phyloP scores from a whole-genome alignment of 2,113 vertebrate genomes.

The Diphyllodes magnificus region DNA sequence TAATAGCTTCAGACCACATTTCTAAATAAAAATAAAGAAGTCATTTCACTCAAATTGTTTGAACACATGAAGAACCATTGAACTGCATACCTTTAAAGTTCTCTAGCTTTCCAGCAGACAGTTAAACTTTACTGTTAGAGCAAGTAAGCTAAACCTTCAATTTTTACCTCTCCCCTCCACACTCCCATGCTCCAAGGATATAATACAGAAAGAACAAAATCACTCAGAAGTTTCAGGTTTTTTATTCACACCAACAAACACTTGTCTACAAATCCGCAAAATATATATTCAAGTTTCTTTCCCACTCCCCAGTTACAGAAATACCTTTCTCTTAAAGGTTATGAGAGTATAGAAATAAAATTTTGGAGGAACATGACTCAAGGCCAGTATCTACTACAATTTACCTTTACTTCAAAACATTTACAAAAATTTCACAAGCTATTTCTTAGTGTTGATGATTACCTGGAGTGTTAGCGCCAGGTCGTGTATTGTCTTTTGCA shows the following conservation, averaged over 20 bases:
- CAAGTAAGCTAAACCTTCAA: not conserved
- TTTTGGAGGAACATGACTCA: not conserved
- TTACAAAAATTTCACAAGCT: not conserved
- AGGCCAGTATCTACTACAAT: not conserved
- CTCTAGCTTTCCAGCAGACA: not conserved
- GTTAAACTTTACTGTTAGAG: not conserved
- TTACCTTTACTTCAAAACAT: not conserved
- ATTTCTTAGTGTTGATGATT: not conserved
- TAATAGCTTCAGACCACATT: conserved; percentile 98
- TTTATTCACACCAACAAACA: not conserved
- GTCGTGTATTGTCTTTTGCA: conserved; percentile 89
- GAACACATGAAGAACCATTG: not conserved
- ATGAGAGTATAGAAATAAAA: not conserved
- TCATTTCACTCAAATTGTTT: not conserved
- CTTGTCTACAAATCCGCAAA: not conserved
- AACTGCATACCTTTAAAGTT: not conserved
- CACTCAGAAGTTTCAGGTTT: not conserved
- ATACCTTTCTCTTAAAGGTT: not conserved
- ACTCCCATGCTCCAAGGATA: not conserved
- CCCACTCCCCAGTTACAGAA: not conserved
- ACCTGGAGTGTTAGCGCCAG: conserved; percentile 88
- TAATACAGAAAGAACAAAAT: not conserved
- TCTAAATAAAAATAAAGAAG: conserved; percentile 68
- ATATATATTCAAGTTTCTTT: not conserved
- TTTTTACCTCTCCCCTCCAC: not conserved